Conservation (phyloP, 1,140 invertebrate genomes). For the Trissolcus basalis region DNA sequence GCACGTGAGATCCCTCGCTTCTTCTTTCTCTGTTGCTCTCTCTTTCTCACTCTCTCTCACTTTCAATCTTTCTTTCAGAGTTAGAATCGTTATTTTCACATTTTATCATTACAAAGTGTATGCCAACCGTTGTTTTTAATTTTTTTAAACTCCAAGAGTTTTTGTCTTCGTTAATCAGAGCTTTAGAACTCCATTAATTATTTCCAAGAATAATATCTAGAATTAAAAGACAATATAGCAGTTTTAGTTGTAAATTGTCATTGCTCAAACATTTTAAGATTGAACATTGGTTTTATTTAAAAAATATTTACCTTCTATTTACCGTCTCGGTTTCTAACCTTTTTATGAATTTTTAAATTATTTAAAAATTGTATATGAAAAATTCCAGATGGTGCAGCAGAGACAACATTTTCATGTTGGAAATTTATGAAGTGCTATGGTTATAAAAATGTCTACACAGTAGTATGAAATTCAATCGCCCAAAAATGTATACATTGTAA, state of each 20-base stretch:
- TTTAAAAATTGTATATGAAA: slow-evolving; percentile 5
- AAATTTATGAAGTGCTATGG: slow-evolving; percentile 5
- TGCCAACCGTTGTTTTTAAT: too few relatives aligned
- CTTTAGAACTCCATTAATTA: too few relatives aligned
- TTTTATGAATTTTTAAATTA: too few relatives aligned
- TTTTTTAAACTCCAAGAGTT: too few relatives aligned
- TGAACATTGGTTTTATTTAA: too few relatives aligned
- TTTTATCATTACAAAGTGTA: background rate
- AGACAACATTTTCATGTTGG: background rate
- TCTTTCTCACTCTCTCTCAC: background rate
- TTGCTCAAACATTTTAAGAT: too few relatives aligned
- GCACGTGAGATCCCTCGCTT: slow-evolving; percentile 55
- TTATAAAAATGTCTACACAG: background rate
- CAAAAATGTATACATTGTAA: slow-evolving; percentile 1
- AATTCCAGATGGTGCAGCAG: background rate
- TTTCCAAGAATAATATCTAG: too few relatives aligned
- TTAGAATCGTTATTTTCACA: background rate
- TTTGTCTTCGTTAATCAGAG: too few relatives aligned
- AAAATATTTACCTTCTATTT: too few relatives aligned
- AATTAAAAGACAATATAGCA: too few relatives aligned
- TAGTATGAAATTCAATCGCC: slow-evolving; percentile 1
- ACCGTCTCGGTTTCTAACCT: too few relatives aligned
- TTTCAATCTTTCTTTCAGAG: slow-evolving; percentile 2
- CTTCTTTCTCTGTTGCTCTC: slow-evolving; percentile 5
- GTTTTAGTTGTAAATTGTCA: too few relatives aligned